Evolutionary conservation across 2,888 invertebrate species (phyloP).

Genomic region (Agrotis exclamationis): DNA sequence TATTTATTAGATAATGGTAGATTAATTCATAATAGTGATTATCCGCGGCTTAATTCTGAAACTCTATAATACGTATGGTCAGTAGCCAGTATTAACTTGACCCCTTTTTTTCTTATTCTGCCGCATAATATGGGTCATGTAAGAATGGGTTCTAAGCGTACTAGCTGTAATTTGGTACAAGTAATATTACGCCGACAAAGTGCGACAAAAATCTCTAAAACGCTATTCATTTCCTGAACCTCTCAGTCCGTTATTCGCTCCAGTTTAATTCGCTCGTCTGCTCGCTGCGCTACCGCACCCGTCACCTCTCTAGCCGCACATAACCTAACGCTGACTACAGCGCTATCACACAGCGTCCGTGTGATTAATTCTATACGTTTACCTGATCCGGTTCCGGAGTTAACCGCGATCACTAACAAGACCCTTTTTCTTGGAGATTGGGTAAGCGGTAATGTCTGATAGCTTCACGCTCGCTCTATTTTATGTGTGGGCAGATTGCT

Average conservation of each 20-base stretch:
- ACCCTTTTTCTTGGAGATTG: constrained; percentile 73
- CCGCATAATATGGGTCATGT: too few relatives aligned
- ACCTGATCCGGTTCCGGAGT: constrained; percentile 85
- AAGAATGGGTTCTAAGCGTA: too few relatives aligned
- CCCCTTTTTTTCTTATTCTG: too few relatives aligned
- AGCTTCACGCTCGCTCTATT: constrained; percentile 57
- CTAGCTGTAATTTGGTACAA: too few relatives aligned
- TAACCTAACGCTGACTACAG: constrained; percentile 82
- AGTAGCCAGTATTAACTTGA: too few relatives aligned
- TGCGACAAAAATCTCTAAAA: too few relatives aligned
- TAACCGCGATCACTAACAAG: constrained; percentile 79
- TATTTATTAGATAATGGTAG: too few relatives aligned
- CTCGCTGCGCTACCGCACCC: constrained; percentile 12
- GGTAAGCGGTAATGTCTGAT: constrained; percentile 65
- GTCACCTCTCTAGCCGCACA: constrained; percentile 66
- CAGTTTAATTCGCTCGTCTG: not conserved
- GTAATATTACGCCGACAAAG: too few relatives aligned
- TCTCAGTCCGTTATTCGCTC: too few relatives aligned
- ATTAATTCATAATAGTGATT: too few relatives aligned
- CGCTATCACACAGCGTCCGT: constrained; percentile 82
- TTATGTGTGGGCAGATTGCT: constrained; percentile 62
- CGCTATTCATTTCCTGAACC: not conserved
- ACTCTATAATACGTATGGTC: too few relatives aligned
- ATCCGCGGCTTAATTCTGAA: too few relatives aligned
- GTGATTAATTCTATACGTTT: constrained; percentile 89